Conservation (phyloP, 1,140 invertebrate genomes). For the Neodiprion fabricii region DNA sequence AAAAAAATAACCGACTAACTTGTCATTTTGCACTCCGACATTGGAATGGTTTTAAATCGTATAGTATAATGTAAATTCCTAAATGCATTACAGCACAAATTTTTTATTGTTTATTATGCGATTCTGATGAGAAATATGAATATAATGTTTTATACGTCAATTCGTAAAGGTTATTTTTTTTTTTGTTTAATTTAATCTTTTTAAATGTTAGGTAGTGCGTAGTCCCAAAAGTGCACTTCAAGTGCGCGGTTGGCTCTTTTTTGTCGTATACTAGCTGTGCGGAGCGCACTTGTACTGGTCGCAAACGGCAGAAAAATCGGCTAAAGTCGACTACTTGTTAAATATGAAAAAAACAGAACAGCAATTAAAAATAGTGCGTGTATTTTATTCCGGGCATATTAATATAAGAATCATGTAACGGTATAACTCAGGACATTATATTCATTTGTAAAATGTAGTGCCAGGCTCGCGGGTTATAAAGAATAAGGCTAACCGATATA, state of each 20-base stretch:
- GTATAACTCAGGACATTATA: neutral
- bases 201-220: slow-evolving; percentile 57
- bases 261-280: slow-evolving; percentile 64
- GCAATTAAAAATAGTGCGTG: neutral
- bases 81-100: neutral
- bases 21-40: neutral
- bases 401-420: neutral
- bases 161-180: slow-evolving; percentile 41
- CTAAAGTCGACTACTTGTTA: slow-evolving; percentile 33
- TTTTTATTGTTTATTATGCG: slow-evolving; percentile 1
- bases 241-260: slow-evolving; percentile 45
- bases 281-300: slow-evolving; percentile 63
- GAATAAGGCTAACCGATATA: slow-evolving; percentile 5
- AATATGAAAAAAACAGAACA: neutral
- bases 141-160: slow-evolving; percentile 36
- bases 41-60: neutral
- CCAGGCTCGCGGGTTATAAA: neutral
- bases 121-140: slow-evolving; percentile 27
- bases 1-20: no score
- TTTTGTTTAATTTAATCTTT: slow-evolving; percentile 42
- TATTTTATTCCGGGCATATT: neutral
- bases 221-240: slow-evolving; percentile 42
- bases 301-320: slow-evolving; percentile 46
- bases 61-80: neutral
- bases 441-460: neutral